Conservation (phyloP, 2,888 invertebrate species). For the Axea sp. region DNA sequence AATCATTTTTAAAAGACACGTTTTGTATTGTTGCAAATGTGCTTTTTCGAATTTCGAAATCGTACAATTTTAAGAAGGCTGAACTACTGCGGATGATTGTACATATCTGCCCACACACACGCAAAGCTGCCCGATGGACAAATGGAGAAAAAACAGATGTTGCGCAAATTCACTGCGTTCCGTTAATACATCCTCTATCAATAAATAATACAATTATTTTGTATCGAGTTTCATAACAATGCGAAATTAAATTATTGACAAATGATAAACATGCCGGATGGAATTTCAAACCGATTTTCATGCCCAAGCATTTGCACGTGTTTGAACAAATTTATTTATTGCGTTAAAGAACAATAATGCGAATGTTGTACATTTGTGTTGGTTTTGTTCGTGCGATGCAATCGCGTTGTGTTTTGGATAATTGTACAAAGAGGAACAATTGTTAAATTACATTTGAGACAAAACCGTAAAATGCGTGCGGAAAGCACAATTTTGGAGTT, state of each 20-base stretch:
- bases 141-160: slow-evolving; percentile 63
- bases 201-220: slow-evolving; percentile 42
- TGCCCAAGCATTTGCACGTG: too few species aligned
- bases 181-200: slow-evolving; percentile 34
- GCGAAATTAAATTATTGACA: background rate
- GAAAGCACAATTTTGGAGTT: too few species aligned
- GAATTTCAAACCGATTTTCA: too few species aligned
- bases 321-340: too few species aligned
- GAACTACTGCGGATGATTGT: slow-evolving; percentile 59
- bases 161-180: slow-evolving; percentile 55
- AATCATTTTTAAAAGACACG: slow-evolving; percentile 59
- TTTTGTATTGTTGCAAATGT: slow-evolving; percentile 58
- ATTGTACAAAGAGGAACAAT: too few species aligned
- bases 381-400: too few species aligned
- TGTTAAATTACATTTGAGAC: too few species aligned
- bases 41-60: slow-evolving; percentile 63
- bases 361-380: too few species aligned
- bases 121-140: slow-evolving; percentile 60
- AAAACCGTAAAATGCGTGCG: too few species aligned
- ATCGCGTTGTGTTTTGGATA: too few species aligned
- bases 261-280: too few species aligned
- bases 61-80: slow-evolving; percentile 63
- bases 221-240: slow-evolving; percentile 17
- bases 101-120: slow-evolving; percentile 61
- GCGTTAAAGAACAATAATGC: too few species aligned